These are phyloP conservation scores for Halcyon badia DNA, from an alignment of 2,797 vertebrate genomes.

Conservation along the genomic window DNA sequence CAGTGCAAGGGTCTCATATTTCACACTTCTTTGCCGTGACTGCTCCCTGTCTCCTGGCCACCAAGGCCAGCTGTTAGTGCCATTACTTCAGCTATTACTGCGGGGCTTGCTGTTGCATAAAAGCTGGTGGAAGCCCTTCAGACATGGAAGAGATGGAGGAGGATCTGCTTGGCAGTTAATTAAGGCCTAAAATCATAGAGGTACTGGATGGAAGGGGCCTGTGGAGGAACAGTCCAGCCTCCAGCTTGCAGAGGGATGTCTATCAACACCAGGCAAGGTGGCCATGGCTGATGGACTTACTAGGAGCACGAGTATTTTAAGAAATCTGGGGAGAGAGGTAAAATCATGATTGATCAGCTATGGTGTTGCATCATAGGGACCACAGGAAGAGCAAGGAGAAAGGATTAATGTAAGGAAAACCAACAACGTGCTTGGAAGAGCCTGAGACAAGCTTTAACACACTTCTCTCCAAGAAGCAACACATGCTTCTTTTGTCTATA, in stretches of 20 bases:
- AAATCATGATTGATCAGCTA: neutral
- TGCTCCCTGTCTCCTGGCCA: neutral
- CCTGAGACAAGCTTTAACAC: neutral
- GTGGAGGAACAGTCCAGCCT: neutral
- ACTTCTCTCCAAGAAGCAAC: neutral
- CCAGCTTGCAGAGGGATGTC: neutral
- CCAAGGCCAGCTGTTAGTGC: neutral
- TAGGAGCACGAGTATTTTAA: neutral
- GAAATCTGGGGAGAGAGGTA: neutral
- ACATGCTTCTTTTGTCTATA: neutral
- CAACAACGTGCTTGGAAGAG: neutral
- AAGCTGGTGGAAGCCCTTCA: neutral
- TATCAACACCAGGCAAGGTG: neutral
- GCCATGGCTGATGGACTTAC: neutral
- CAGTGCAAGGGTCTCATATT: neutral
- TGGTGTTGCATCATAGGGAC: neutral
- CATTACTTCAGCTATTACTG: neutral
- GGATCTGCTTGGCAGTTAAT: neutral
- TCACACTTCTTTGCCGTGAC: neutral
- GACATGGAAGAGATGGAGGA: neutral
- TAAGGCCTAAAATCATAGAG: neutral
- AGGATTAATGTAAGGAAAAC: neutral
- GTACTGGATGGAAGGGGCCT: neutral
- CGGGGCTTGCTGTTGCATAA: rapidly evolving
- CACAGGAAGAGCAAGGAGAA: neutral